Evolutionary conservation across 2,113 vertebrate genomes (phyloP), one percentile per base, ranked within the genome.

Genomic region (Cyphomyrus plagiostoma): DNA sequence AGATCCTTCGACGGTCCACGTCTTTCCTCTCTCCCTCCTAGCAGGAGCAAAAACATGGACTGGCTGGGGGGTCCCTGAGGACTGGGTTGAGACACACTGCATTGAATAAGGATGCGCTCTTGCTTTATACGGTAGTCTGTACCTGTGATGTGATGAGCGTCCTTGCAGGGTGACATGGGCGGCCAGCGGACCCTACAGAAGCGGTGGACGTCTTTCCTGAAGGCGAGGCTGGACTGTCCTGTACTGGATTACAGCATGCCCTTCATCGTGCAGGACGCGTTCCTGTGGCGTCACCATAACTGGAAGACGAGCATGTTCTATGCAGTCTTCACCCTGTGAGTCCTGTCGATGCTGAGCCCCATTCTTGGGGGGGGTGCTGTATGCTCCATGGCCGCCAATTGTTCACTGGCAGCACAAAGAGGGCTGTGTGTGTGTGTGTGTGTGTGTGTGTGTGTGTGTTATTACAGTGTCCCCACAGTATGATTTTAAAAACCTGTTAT

Each of bases 151-250:
- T 19, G 5, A 5, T 49, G 21, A 70, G 2, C 62, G 17, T 35
- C 48, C 45, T 11, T 39, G 10, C 84, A 97, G 96, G 95, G 95
- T 10, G 96, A 97, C 89, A 9, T 62, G 62, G n/a, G 23, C 9
- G 23, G 62, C 23, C 92, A 35, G 91, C 93, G 94, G 26, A 91
- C 95, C 0, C 90, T 97, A 84, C 96, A 97, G 91, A 96, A 93
- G 90, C 96, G 94, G 90, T 96, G 95, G 96, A 96, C 96, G 0
- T 95, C 94, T 0, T 97, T 98, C 92, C 91, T 97, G 86, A 97
- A 97, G 90, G 93, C 96, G 90, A 93, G 91, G 46, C 91, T 97
- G 70, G 92, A 96, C 87, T 97, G 97, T 88, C 96, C 95, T 0
- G 66, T 95, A 21, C 93, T 91, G 2, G 93, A 95, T 52, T 92